Percentiles rank a stretch among this genome's conserved stretches.
Evolutionary conservation across 2,797 vertebrate species (phyloP).

Genomic region (Miichthys miiuy): DNA sequence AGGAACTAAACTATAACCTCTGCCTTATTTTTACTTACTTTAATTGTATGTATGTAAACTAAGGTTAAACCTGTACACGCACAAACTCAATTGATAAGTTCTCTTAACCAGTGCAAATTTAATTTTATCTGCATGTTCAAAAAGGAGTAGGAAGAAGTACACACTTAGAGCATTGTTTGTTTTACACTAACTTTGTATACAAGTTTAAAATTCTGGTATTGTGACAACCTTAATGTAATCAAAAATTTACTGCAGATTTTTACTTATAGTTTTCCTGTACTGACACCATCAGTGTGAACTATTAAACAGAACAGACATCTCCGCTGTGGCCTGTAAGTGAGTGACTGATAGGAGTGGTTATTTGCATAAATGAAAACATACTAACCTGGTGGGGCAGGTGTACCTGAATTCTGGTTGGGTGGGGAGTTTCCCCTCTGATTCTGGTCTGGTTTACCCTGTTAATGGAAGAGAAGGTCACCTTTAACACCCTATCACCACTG

Average conservation of each 20-base stretch:
- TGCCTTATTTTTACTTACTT: background rate
- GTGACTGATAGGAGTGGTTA: background rate
- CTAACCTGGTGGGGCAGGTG: constrained; percentile 90
- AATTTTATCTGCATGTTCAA: too few species aligned
- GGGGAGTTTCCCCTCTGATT: constrained; percentile 93
- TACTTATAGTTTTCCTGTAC: too few species aligned
- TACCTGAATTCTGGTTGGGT: constrained; percentile 92
- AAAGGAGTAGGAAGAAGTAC: too few species aligned
- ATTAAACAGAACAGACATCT: background rate
- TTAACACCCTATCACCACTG: background rate
- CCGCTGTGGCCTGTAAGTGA: background rate
- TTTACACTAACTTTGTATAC: too few species aligned
- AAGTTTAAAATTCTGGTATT: too few species aligned
- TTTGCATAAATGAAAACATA: constrained; percentile 13
- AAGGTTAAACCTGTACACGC: too few species aligned
- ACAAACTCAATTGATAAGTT: too few species aligned
- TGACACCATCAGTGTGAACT: background rate
- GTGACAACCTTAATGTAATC: too few species aligned
- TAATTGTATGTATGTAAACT: background rate
- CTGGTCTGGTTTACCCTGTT: constrained; percentile 92
- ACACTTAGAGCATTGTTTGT: too few species aligned
- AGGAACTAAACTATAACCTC: background rate
- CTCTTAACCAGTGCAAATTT: too few species aligned
- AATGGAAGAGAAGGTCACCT: constrained; percentile 18
- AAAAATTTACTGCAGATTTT: too few species aligned